These are phyloP conservation scores for Epicampocera succincta DNA, from an alignment of 2,888 invertebrate species.

Conservation along the genomic window DNA sequence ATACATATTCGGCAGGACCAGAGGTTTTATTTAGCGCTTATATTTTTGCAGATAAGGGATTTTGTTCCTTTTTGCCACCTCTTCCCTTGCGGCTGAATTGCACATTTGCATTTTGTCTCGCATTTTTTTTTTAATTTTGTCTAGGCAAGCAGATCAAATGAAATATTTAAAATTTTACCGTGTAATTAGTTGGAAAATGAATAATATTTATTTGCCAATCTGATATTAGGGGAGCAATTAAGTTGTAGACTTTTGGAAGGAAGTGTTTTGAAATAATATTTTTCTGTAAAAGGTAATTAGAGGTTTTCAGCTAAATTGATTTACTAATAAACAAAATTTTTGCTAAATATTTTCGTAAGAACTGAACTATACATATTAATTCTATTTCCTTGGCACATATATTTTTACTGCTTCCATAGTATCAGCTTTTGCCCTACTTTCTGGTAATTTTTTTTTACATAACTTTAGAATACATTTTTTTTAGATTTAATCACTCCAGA, in stretches of 20 bases:
- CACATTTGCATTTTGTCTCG: slow-evolving; percentile 35
- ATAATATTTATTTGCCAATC: slow-evolving; percentile 54
- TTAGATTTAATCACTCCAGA: no score
- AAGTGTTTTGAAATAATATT: no score
- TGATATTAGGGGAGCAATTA: slow-evolving; percentile 10
- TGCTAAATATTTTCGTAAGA: no score
- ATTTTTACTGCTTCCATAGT: no score
- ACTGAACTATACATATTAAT: no score
- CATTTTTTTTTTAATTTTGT: slow-evolving; percentile 31
- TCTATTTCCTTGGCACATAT: no score
- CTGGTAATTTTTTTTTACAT: no score
- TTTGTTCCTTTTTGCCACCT: neutral
- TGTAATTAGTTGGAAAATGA: slow-evolving; percentile 66
- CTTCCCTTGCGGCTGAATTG: slow-evolving; percentile 30
- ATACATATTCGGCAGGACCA: neutral
- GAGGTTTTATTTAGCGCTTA: neutral
- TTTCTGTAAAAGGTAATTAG: no score
- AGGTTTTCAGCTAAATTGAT: no score
- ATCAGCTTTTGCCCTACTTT: no score
- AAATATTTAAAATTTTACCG: slow-evolving; percentile 64
- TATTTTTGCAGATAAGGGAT: neutral
- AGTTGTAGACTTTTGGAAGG: neutral
- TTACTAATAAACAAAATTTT: no score
- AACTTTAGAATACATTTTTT: no score
- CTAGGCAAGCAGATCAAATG: slow-evolving; percentile 61